Base-by-base conservation (phyloP, 2,113 vertebrate species). In the Cyanistes caeruleus region DNA sequence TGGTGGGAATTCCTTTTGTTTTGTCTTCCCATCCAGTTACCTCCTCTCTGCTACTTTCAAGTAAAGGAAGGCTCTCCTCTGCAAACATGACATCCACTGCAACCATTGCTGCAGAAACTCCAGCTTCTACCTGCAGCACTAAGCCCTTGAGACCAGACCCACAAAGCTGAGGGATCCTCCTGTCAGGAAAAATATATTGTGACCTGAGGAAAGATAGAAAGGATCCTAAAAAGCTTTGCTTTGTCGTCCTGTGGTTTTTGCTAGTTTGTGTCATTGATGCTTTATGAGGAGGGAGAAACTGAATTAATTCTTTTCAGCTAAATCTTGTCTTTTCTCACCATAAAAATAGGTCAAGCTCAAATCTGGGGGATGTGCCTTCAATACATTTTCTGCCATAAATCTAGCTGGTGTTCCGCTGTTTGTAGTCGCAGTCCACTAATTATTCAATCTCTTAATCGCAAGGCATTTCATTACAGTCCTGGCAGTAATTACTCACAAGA, bases 341-440 rank as follows among this genome's bases (percentile, higher is more conserved):
- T 60, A 92, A 92, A 96, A 87, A 89, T 52, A 90, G 74, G 46
- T 89, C 58, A 78, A 82, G 53, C 31, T 58, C 63, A 80, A 77
- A 79, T 69, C 35, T 78, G 62, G 74, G 72, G 35, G 28, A 84
- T 68, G 11, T 51, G 65, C 35, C 43, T 89, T 92, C 49, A 48
- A 33, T 35, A 68, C 3, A 37, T 85, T 93, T 95, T 73, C 76
- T 63, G 24, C 25, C 41, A 95, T 46, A 85, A 95, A 83, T 90
- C 27, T 83, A 88, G 63, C 55, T 90, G 41, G 22, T 33, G 39
- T 89, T 80, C 62, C 58, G 39, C 44, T 77, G 27, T 72, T 94
- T 78, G 63, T 48, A 86, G 81, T 70, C 73, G 70, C 86, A 76
- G 60, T 41, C 51, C 67, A 14, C 51, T 91, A 84, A 90, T 91